Evolutionary conservation across 2,113 vertebrate genomes (phyloP), one percentile per base, ranked within the genome.

Genomic region (Mungos mungo): DNA sequence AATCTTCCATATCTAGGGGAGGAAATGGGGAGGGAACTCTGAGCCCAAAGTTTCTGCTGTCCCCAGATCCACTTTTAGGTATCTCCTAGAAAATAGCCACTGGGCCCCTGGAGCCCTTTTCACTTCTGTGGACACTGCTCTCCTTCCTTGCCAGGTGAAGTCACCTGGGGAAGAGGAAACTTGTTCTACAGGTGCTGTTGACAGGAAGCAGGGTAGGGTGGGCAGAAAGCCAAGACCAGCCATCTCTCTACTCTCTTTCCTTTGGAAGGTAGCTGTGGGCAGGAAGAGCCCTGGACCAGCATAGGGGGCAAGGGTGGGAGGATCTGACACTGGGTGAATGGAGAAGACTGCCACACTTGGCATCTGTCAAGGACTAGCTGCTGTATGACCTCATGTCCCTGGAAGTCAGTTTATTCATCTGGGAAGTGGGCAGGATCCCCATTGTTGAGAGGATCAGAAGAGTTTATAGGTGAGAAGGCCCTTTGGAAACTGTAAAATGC

Each of bases 141-240:
- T 81, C 11, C 57, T 90, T 91, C 63, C 69, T 83, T 85, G 50
- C 66, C 84, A 68, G 57, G 84, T 93, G 91, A 96, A 80, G 41
- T 97, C 90, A 94, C 50, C 81, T 97, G 69, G 29, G 41, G 52
- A 94, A 96, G 41, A 96, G 25, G 29, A 31, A 95, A 96, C 90
- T 97, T 95, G 87, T 95, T 97, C 91, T 93, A 45, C 79, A 92
- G 63, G 47, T 96, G 80, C 68, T 92, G 79, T 7, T 57, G 87
- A 92, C 71, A 41, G 66, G 41, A 74, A 29, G 19, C 47, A 29
- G 29, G 25, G 19, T 27, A 15, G 14, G 9, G 13, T 15, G 65
- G n/a, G 35, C 68, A 60, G 76, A 41, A 77, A 82, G 15, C 31
- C n/a, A 11, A 95, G 27, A 18, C 21, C 3, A 0, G 41, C 47